Evolutionary conservation across 2,797 vertebrate genomes (phyloP).

Genomic region (Acanthopagrus latus): DNA sequence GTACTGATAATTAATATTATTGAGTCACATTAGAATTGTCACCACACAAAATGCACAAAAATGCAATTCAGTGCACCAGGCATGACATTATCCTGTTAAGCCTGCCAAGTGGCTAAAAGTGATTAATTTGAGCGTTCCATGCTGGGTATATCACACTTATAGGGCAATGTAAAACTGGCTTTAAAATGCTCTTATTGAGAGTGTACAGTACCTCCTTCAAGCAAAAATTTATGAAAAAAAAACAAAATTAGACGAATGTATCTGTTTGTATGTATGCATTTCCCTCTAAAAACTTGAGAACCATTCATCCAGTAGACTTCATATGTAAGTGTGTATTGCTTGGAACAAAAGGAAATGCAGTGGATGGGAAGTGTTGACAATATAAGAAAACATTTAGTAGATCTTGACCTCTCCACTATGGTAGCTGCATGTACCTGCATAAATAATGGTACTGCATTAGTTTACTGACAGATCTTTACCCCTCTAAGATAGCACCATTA

Average conservation of each 20-base stretch:
- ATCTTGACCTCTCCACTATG: no score
- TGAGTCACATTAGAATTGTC: conserved; percentile 33
- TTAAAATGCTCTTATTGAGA: conserved; percentile 36
- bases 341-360: no score
- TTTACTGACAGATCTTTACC: no score
- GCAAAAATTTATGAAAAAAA: conserved; percentile 3
- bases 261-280: no score
- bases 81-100: conserved; percentile 64
- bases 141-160: conserved; percentile 16
- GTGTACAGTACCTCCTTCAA: neutral
- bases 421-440: no score
- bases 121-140: conserved; percentile 49
- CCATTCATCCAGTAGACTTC: no score
- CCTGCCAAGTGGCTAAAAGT: conserved; percentile 53
- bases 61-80: conserved; percentile 34
- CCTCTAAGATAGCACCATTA: no score
- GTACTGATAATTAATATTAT: conserved; percentile 34
- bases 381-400: no score
- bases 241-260: conserved; percentile 3
- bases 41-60: conserved; percentile 25
- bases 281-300: no score
- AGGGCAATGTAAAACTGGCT: conserved; percentile 36
- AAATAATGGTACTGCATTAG: no score
- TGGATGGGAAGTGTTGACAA: no score
- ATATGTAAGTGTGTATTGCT: no score